Conservation (phyloP, 2,797 vertebrate genomes). For the Lepidocolaptes lacrymiger region DNA sequence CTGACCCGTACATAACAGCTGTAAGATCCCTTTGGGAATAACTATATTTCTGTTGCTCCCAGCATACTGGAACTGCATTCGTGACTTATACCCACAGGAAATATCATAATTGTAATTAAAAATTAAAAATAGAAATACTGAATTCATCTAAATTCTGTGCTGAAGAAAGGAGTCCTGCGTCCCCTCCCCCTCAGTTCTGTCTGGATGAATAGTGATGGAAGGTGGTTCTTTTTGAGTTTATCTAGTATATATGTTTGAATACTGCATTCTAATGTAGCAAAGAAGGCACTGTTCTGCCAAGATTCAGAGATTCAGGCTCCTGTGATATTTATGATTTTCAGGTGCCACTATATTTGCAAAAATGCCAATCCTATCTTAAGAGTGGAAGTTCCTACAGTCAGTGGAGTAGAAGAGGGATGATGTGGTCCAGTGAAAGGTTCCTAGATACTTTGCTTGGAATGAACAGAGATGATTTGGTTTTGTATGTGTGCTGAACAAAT, state of each 20-base stretch:
- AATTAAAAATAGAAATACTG: constrained; percentile 49
- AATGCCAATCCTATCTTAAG: neutral
- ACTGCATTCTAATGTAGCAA: neutral
- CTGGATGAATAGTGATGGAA: neutral
- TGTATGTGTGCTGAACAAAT: neutral
- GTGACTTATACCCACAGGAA: constrained; percentile 39
- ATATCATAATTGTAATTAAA: constrained; percentile 57
- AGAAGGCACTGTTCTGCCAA: neutral
- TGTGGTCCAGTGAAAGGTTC: neutral
- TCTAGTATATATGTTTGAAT: neutral
- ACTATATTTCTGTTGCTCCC: neutral
- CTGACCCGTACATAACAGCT: constrained; percentile 36
- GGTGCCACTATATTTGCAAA: neutral
- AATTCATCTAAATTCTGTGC: neutral
- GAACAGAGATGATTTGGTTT: neutral
- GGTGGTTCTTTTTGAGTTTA: neutral
- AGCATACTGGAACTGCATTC: constrained; percentile 24
- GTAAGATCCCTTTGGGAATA: neutral
- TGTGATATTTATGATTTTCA: neutral
- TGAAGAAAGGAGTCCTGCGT: neutral
- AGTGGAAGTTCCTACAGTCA: neutral
- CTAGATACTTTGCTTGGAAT: neutral
- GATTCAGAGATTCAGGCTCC: neutral
- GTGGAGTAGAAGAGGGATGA: neutral
- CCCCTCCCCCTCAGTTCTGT: neutral